phyloP scores from a whole-genome alignment of 2,888 invertebrate genomes.

The Brachyptera putata region DNA sequence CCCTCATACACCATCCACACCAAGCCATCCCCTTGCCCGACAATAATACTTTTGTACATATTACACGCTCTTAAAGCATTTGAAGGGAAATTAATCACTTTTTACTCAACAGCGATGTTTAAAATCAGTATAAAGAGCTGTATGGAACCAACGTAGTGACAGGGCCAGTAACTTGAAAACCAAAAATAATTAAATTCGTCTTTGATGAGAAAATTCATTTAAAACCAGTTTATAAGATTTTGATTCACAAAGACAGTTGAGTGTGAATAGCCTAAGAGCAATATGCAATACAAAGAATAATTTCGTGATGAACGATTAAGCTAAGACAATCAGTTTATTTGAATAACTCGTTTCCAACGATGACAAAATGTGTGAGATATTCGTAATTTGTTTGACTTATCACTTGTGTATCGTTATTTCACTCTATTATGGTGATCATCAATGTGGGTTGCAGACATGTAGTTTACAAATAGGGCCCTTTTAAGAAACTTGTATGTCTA shows the following conservation, averaged over 20 bases:
- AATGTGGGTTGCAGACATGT: too few species aligned
- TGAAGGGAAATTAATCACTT: slow-evolving; percentile 11
- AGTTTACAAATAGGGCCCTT: too few species aligned
- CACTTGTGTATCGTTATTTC: too few species aligned
- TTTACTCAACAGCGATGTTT: background rate
- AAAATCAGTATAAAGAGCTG: slow-evolving; percentile 4
- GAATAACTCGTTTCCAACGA: too few species aligned
- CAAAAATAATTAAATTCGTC: slow-evolving; percentile 40
- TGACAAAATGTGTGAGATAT: too few species aligned
- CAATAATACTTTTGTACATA: background rate
- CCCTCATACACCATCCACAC: background rate
- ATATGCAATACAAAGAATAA: background rate
- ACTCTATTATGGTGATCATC: too few species aligned
- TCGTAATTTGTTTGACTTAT: too few species aligned
- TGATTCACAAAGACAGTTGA: slow-evolving; percentile 15
- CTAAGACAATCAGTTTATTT: too few species aligned
- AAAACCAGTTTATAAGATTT: slow-evolving; percentile 20
- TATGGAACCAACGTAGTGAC: background rate
- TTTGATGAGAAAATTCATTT: slow-evolving; percentile 38
- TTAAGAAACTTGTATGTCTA: too few species aligned
- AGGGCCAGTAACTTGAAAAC: slow-evolving; percentile 7
- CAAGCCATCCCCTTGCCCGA: background rate
- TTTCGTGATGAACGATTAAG: slow-evolving; percentile 7
- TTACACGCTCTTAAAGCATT: background rate
- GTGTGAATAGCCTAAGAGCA: background rate